Base-by-base conservation (phyloP, 2,888 invertebrate species). In the Drosophila dives region DNA sequence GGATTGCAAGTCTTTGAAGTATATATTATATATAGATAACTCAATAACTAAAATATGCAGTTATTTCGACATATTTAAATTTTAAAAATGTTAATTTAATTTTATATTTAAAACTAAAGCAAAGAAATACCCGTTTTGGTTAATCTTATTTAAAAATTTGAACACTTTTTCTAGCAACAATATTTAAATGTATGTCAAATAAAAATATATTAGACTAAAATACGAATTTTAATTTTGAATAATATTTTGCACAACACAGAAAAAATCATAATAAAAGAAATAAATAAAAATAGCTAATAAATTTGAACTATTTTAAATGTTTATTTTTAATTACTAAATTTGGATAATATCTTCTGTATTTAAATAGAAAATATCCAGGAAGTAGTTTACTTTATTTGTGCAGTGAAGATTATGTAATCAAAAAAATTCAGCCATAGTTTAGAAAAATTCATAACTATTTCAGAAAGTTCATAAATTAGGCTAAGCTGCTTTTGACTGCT, bases 31-130 rank as follows among this genome's bases (percentile, higher is more conserved):
- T 40, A n/a, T 17, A n/a, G 11, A n/a, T 42, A 11, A 3, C 12
- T 45, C 1, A 6, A 7, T 0, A 42, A 42, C 12, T 20, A 12
- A 20, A 12, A 3, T 20, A 11, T 20, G 6, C 6, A 42, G 5
- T 11, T 5, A 3, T 11, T 11, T 11, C 11, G n/a, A 2, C 40
- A 5, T n/a, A 2, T n/a, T 42, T n/a, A 0, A 1, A 3, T 20
- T 15, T 8, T 4, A 8, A 1, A 45, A 1, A 45, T 20, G 1
- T 7, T 0, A 7, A 7, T 15, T 15, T 4, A 4, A 29, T 29
- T 29, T 29, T 29, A 29, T 1, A 29, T 29, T 29, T 29, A 29
- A 29, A 29, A 6, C 29, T 29, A 29, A 5, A 29, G 6, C 5
- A 29, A 29, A 6, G 2, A 29, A 29, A 29, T 29, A 29, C 5